Conservation (phyloP, 2,797 vertebrate species). For the Pipistrellus pipistrellus region DNA sequence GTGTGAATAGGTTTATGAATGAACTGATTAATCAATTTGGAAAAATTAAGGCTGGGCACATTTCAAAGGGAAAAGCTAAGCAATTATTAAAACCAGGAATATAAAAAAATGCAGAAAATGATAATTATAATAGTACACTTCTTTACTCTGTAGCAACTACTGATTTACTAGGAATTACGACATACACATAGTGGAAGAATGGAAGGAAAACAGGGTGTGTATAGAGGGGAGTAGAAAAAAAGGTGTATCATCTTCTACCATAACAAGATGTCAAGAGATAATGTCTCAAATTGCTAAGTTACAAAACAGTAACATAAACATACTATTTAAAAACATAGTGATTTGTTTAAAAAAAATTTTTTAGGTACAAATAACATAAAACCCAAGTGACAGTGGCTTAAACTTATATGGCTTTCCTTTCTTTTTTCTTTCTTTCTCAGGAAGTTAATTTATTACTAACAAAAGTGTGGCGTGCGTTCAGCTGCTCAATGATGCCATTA, state of each 20-base stretch:
- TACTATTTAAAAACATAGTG: slow-evolving; percentile 15
- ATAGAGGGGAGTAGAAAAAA: neutral
- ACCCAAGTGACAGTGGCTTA: neutral
- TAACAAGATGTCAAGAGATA: neutral
- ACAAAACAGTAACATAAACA: slow-evolving; percentile 9
- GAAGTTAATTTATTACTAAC: neutral
- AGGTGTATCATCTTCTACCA: neutral
- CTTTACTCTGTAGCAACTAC: slow-evolving; percentile 5
- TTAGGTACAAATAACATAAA: slow-evolving; percentile 52
- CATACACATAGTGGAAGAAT: slow-evolving; percentile 37
- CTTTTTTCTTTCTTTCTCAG: neutral
- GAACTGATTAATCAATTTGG: neutral
- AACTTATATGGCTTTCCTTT: neutral
- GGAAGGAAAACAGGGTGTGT: neutral
- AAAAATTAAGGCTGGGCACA: neutral
- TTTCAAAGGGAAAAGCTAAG: neutral
- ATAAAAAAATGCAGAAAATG: neutral
- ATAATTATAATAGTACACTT: slow-evolving; percentile 25
- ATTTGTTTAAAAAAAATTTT: neutral
- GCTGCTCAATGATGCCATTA: neutral
- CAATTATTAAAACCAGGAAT: slow-evolving; percentile 59
- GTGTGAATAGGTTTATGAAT: slow-evolving; percentile 10
- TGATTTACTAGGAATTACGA: slow-evolving; percentile 48
- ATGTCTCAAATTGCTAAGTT: slow-evolving; percentile 45
- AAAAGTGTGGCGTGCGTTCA: neutral